Evolutionary conservation across 1,140 invertebrate genomes (phyloP).

Genomic region (Helicoverpa zea): DNA sequence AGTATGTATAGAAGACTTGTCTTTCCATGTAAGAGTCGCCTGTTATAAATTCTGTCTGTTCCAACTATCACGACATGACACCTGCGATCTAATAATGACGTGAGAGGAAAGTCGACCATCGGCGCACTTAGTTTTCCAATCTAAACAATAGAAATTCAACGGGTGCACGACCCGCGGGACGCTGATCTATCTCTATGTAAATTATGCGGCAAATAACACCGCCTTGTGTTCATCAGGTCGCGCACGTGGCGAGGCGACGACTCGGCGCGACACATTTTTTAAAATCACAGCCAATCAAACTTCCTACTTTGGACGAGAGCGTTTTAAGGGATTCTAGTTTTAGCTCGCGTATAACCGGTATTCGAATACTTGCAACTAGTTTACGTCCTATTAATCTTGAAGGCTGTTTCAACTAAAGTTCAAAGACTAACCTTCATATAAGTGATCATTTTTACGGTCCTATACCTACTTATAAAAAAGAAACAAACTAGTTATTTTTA

Average conservation of each 20-base stretch:
- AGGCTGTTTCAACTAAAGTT: background rate
- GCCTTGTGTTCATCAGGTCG: slow-evolving; percentile 79
- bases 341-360: slow-evolving; percentile 29
- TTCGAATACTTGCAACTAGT: background rate
- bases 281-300: slow-evolving; percentile 49
- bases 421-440: no score
- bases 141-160: slow-evolving; percentile 87
- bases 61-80: slow-evolving; percentile 52
- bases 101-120: slow-evolving; percentile 79
- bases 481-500: background rate
- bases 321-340: slow-evolving; percentile 49
- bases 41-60: background rate
- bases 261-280: slow-evolving; percentile 51
- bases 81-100: slow-evolving; percentile 79
- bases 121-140: slow-evolving; percentile 85
- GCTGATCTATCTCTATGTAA: slow-evolving; percentile 85
- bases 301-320: slow-evolving; percentile 38
- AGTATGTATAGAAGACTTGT: background rate
- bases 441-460: no score
- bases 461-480: background rate
- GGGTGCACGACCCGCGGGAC: slow-evolving; percentile 83
- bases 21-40: background rate
- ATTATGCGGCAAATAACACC: slow-evolving; percentile 83
- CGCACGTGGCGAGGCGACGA: slow-evolving; percentile 65
- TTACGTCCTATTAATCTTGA: background rate